phyloP scores from a whole-genome alignment of 2,113 vertebrate species.

The Rynchops niger region DNA sequence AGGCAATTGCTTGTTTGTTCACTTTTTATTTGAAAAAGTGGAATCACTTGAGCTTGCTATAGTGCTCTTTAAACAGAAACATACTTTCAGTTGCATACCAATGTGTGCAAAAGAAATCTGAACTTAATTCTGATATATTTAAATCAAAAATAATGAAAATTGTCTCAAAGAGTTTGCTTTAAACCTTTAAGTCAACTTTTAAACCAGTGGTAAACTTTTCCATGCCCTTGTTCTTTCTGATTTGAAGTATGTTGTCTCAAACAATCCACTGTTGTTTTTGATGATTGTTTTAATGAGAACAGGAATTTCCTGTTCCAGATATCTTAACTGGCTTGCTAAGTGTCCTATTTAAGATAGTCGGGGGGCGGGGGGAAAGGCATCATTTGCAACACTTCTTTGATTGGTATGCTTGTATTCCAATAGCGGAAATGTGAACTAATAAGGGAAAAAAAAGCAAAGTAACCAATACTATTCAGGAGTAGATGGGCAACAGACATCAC shows the following conservation, averaged over 20 bases:
- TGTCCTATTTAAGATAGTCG: not conserved
- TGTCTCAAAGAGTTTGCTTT: not conserved
- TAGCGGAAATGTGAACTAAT: not conserved
- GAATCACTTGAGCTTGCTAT: not conserved
- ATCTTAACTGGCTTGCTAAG: not conserved
- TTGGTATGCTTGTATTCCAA: not conserved
- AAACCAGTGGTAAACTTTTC: not conserved
- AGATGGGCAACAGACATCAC: not conserved
- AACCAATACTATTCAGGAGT: not conserved
- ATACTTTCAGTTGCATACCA: not conserved
- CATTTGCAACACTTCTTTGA: not conserved
- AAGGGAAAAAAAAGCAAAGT: not conserved
- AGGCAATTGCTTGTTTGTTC: not conserved
- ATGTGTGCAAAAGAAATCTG: not conserved
- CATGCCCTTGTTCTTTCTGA: not conserved
- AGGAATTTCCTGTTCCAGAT: not conserved
- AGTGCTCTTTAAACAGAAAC: not conserved
- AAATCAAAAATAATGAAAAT: not conserved
- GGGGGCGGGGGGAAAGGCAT: too few species aligned
- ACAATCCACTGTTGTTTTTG: not conserved
- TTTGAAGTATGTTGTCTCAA: not conserved
- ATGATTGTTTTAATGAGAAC: not conserved
- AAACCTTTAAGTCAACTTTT: not conserved
- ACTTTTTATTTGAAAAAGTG: not conserved
- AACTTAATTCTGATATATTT: not conserved